Evolutionary conservation across 1,140 invertebrate genomes (phyloP).

Genomic region (Pachypsylla venusta): DNA sequence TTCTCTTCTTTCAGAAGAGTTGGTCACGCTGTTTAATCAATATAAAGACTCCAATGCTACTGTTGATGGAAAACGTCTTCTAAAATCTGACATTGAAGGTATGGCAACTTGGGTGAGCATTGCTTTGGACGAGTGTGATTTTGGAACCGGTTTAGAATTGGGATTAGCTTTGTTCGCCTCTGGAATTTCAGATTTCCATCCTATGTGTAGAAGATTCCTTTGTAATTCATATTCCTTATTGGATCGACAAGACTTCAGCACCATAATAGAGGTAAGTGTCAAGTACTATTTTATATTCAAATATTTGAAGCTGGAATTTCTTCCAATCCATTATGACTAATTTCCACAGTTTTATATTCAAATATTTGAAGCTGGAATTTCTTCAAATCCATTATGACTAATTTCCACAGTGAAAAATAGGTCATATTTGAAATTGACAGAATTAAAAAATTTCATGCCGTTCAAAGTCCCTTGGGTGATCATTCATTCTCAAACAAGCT

Average conservation of each 20-base stretch:
- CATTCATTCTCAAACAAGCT: no score
- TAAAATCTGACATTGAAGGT: constrained; percentile 34
- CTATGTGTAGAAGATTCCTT: constrained; percentile 44
- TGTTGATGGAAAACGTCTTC: constrained; percentile 23
- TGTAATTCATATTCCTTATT: constrained; percentile 63
- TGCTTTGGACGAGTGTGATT: constrained; percentile 87
- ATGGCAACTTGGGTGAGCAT: constrained; percentile 66
- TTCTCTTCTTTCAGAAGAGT: not conserved
- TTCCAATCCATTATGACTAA: no score
- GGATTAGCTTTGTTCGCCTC: constrained; percentile 71
- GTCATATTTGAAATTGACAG: no score
- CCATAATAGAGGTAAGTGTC: constrained; percentile 42
- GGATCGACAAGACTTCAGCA: constrained; percentile 49
- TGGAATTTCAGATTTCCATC: constrained; percentile 51
- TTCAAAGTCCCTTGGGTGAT: no score
- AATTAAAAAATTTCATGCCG: no score
- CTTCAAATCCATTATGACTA: no score
- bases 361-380: no score
- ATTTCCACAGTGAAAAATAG: no score
- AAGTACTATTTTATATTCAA: no score
- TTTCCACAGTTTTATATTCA: no score
- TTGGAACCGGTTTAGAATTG: constrained; percentile 77
- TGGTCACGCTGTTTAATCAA: not conserved
- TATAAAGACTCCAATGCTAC: not conserved
- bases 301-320: no score